A percentile compares a stretch with the other conserved stretches of the same genome.
Evolutionary conservation across 2,888 invertebrate genomes (phyloP).

Genomic region (Junonia oenone): DNA sequence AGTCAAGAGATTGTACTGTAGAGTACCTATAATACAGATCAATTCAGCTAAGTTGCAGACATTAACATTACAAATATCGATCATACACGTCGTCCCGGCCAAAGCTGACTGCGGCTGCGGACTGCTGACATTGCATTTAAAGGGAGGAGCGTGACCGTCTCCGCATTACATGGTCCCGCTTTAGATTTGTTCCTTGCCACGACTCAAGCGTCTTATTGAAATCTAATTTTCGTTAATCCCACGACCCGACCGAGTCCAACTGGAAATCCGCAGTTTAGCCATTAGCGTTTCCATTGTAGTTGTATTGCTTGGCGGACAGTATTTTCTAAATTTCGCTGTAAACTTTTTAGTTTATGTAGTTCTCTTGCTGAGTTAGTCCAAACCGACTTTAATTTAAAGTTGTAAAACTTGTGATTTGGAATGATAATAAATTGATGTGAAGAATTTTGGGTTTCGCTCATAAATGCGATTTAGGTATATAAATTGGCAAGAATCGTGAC

Average conservation of each 20-base stretch:
- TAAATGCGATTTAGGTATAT: too few species aligned
- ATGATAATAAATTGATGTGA: neutral
- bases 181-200: constrained; percentile 61
- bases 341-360: neutral
- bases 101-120: constrained; percentile 13
- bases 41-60: neutral
- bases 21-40: neutral
- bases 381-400: neutral
- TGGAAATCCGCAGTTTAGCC: constrained; percentile 41
- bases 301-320: constrained; percentile 41
- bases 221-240: constrained; percentile 77
- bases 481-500: neutral
- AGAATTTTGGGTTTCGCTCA: too few species aligned
- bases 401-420: neutral
- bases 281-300: constrained; percentile 59
- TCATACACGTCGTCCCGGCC: constrained; percentile 3
- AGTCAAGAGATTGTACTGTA: neutral
- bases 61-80: neutral
- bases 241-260: constrained; percentile 48
- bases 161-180: constrained; percentile 59
- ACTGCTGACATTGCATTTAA: constrained; percentile 39
- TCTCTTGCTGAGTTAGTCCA: neutral
- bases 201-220: constrained; percentile 75
- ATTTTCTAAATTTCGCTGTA: constrained; percentile 1
- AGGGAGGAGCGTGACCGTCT: constrained; percentile 63